Evolutionary conservation across 92 coral and sea anemone genomes (phyloP).

Genomic region (Epizoanthus scotinus): DNA sequence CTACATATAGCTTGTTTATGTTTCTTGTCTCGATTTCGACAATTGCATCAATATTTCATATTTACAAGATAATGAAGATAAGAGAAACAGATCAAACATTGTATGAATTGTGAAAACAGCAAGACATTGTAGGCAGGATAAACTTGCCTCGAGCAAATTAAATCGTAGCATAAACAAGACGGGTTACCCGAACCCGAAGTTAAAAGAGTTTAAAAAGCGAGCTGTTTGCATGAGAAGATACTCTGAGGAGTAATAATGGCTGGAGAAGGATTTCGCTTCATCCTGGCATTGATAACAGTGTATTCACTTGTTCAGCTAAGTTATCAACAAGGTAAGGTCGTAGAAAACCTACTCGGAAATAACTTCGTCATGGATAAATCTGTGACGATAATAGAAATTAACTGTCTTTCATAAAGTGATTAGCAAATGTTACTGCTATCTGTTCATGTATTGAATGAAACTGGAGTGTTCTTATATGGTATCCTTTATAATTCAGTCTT

Average conservation of each 20-base stretch:
- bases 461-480: too few species aligned
- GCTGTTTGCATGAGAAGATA: background rate
- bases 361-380: background rate
- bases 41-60: too few species aligned
- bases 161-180: background rate
- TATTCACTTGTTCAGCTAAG: constrained; percentile 1
- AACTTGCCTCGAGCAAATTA: background rate
- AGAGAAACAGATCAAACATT: background rate
- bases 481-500: too few species aligned
- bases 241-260: constrained; percentile 4
- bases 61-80: too few species aligned
- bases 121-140: background rate
- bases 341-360: background rate
- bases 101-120: constrained; percentile 7
- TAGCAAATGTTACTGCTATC: too few species aligned
- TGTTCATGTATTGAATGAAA: too few species aligned
- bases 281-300: constrained; percentile 1
- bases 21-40: too few species aligned
- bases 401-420: background rate
- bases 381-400: background rate
- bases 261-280: background rate
- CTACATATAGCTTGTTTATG: too few species aligned
- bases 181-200: background rate
- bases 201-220: background rate
- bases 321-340: background rate